Percentiles rank a stretch among this genome's conserved stretches.
Conservation (phyloP, 2,113 vertebrate species). For the Dromaius novaehollandiae region DNA sequence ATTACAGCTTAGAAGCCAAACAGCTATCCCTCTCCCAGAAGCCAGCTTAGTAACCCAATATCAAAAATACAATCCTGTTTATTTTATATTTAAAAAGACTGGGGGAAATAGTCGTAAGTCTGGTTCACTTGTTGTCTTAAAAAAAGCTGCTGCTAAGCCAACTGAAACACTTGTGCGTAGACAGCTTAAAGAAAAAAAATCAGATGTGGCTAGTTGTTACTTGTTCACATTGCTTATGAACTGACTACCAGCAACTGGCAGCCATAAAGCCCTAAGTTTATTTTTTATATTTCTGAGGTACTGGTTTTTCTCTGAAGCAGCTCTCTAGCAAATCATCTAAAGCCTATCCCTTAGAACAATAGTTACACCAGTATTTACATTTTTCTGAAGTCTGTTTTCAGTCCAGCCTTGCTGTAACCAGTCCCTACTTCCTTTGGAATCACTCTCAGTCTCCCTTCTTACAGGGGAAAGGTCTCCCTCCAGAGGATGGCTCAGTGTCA, state of each 20-base stretch:
- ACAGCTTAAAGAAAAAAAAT: conserved; percentile 42
- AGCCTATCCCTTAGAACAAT: conserved; percentile 55
- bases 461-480: conserved; percentile 16
- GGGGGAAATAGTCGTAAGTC: neutral
- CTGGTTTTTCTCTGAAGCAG: conserved; percentile 72
- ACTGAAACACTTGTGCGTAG: conserved; percentile 41
- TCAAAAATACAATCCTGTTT: neutral
- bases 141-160: neutral
- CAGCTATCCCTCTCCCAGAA: conserved; percentile 3
- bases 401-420: conserved; percentile 16
- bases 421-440: conserved; percentile 52
- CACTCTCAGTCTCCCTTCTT: conserved; percentile 34
- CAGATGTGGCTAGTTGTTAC: conserved; percentile 16
- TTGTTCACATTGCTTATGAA: conserved; percentile 65
- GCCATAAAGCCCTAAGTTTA: conserved; percentile 63
- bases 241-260: conserved; percentile 39
- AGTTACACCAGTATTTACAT: conserved; percentile 45
- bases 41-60: neutral
- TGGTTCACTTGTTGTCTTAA: neutral
- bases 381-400: neutral
- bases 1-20: neutral
- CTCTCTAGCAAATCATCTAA: conserved; percentile 65
- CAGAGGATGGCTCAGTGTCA: conserved; percentile 77
- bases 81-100: conserved; percentile 7
- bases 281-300: conserved; percentile 78